A percentile compares a stretch with the other conserved stretches of the same genome.
phyloP scores from a whole-genome alignment of 2,797 vertebrate species.

The Thunnus albacares region DNA sequence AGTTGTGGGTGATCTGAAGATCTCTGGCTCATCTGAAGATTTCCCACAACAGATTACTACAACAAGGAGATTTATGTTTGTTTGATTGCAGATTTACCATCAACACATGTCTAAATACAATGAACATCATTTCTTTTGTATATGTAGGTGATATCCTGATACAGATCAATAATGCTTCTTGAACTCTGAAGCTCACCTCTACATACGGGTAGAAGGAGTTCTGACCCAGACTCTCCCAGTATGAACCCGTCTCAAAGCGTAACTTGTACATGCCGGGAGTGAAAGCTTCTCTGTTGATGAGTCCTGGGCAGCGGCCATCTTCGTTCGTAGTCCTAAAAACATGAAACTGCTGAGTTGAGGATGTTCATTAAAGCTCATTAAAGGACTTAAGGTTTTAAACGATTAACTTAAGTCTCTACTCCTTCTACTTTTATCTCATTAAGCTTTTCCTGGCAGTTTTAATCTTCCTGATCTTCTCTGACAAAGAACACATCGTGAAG shows the following conservation, averaged over 20 bases:
- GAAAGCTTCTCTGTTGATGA: slow-evolving; percentile 77
- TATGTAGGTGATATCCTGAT: background rate
- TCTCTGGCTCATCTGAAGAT: no score
- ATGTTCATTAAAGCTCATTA: background rate
- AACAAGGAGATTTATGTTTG: no score
- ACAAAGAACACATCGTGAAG: no score
- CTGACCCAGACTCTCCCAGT: slow-evolving; percentile 88
- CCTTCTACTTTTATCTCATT: background rate
- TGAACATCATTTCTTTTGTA: no score
- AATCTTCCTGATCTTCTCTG: no score
- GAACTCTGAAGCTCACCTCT: slow-evolving; percentile 80
- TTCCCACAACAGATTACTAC: no score
- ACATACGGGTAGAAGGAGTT: slow-evolving; percentile 90
- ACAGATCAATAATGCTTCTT: background rate
- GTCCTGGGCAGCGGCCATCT: slow-evolving; percentile 87
- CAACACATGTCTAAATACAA: background rate
- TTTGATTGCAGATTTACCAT: no score
- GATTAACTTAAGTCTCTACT: background rate
- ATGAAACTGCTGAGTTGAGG: slow-evolving; percentile 13
- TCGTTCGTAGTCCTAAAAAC: slow-evolving; percentile 84
- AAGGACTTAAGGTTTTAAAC: background rate
- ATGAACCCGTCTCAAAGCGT: slow-evolving; percentile 89
- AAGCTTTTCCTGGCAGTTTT: no score
- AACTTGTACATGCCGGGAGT: slow-evolving; percentile 90
- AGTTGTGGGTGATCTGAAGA: no score